phyloP scores from a whole-genome alignment of 2,888 invertebrate species.

The Chesias legatella region DNA sequence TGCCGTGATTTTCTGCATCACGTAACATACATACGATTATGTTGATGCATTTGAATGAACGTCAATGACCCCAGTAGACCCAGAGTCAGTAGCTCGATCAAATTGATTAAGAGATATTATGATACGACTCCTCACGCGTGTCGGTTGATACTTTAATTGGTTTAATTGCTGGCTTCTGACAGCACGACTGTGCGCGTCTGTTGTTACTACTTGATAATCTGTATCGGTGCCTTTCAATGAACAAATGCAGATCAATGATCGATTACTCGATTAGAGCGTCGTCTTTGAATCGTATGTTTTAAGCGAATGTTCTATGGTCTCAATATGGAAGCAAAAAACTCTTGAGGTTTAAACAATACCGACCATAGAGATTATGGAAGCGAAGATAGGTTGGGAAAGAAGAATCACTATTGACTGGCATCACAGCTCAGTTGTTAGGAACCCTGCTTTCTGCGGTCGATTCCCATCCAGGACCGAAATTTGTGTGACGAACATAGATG shows the following conservation, averaged over 20 bases:
- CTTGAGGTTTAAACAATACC: too few species aligned
- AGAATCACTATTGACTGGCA: too few species aligned
- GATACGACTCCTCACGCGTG: conserved; percentile 56
- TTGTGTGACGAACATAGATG: too few species aligned
- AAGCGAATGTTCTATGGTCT: not conserved
- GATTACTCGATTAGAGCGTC: not conserved
- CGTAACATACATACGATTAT: conserved; percentile 10
- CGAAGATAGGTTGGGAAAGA: not conserved
- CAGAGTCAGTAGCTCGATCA: conserved; percentile 56
- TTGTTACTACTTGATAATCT: not conserved
- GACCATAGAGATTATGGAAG: not conserved
- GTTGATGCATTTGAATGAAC: conserved; percentile 24
- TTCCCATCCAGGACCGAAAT: too few species aligned
- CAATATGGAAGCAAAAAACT: not conserved
- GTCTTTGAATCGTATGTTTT: not conserved
- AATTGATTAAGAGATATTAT: conserved; percentile 70
- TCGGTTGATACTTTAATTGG: conserved; percentile 65
- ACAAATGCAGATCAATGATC: conserved; percentile 5
- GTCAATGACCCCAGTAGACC: conserved; percentile 60
- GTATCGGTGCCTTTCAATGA: not conserved
- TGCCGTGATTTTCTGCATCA: too few species aligned
- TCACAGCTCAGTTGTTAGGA: too few species aligned
- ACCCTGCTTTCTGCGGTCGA: too few species aligned
- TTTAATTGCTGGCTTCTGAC: conserved; percentile 50
- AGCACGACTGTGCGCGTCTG: conserved; percentile 3